These are phyloP conservation scores for Tyrannus savana DNA, from an alignment of 2,113 vertebrate species.

Conservation along the genomic window DNA sequence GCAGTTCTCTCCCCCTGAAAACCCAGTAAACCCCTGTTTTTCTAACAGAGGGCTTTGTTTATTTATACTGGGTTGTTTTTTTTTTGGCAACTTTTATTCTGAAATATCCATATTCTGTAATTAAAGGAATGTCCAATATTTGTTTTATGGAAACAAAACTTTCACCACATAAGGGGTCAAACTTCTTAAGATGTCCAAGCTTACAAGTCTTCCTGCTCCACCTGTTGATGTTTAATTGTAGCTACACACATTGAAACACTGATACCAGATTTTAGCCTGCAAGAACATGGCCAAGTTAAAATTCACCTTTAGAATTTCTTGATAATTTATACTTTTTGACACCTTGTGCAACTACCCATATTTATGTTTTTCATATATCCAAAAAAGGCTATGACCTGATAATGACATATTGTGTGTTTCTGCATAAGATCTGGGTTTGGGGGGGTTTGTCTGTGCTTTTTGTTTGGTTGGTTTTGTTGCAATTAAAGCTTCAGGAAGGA, in stretches of 20 bases:
- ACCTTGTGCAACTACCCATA: neutral
- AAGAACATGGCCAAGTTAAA: neutral
- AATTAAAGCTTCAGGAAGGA: neutral
- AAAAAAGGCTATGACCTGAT: neutral
- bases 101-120: neutral
- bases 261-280: neutral
- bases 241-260: neutral
- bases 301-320: neutral
- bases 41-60: neutral
- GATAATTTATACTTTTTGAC: neutral
- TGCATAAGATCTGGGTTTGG: accelerated
- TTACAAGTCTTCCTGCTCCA: neutral
- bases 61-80: neutral
- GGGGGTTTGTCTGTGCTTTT: neutral
- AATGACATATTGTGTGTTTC: neutral
- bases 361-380: neutral
- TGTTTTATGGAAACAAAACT: neutral
- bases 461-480: neutral
- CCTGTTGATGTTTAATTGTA: neutral
- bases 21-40: neutral
- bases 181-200: neutral
- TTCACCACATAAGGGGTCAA: neutral
- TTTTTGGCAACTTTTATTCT: neutral
- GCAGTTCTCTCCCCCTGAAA: neutral
- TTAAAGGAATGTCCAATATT: neutral